phyloP scores from a whole-genome alignment of 2,888 invertebrate genomes.

The Drosophila infuscata region DNA sequence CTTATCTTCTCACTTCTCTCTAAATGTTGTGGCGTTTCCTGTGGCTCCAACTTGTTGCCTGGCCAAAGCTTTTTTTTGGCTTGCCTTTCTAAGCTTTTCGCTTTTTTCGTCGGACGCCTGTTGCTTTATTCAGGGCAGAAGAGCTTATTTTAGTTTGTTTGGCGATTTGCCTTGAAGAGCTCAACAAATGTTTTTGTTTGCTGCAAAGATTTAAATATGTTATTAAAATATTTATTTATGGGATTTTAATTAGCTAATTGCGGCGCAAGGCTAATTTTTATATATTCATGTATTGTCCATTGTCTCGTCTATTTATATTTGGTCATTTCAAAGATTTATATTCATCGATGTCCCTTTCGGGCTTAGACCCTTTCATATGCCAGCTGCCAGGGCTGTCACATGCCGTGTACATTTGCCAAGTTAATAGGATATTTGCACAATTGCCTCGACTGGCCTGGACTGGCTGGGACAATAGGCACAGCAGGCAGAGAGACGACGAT shows the following conservation, averaged over 20 bases:
- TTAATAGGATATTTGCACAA: slow-evolving; percentile 72
- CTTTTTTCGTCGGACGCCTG: slow-evolving; percentile 41
- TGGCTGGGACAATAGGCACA: slow-evolving; percentile 51
- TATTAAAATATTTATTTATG: slow-evolving; percentile 3
- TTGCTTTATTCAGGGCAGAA: slow-evolving; percentile 43
- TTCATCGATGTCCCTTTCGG: slow-evolving; percentile 12
- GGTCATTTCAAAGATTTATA: slow-evolving; percentile 2
- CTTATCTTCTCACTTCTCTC: slow-evolving; percentile 2
- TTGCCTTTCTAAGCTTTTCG: slow-evolving; percentile 56
- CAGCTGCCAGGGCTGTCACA: slow-evolving; percentile 46
- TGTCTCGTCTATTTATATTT: slow-evolving; percentile 6
- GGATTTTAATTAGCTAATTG: slow-evolving; percentile 1
- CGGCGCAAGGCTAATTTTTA: slow-evolving; percentile 5
- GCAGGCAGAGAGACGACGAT: not conserved
- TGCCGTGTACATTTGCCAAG: slow-evolving; percentile 30
- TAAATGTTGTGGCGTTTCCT: slow-evolving; percentile 35
- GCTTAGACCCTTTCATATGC: slow-evolving; percentile 22
- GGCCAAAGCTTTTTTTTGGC: slow-evolving; percentile 38
- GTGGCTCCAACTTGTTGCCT: slow-evolving; percentile 73
- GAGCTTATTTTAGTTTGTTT: slow-evolving; percentile 24
- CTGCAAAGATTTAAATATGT: not conserved
- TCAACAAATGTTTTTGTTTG: not conserved
- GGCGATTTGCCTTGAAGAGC: not conserved
- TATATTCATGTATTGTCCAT: not conserved
- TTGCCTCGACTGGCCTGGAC: slow-evolving; percentile 34